Percentiles rank a stretch among this genome's conserved stretches.
Evolutionary conservation across 2,113 vertebrate genomes (phyloP).

Genomic region (Scomber colias): DNA sequence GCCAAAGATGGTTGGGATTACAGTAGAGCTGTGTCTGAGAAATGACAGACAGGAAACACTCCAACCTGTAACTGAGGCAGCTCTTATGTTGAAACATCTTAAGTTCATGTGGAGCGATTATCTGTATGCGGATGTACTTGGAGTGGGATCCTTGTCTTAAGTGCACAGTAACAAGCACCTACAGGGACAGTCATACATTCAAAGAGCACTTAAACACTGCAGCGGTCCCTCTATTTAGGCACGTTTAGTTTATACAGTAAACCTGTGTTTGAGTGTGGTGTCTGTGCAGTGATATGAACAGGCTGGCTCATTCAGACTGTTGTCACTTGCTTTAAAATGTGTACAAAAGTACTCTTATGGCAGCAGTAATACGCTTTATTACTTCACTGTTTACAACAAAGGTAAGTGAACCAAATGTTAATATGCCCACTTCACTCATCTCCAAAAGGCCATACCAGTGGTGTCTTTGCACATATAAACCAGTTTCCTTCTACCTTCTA

Average conservation of each 20-base stretch:
- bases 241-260: slow-evolving; percentile 23
- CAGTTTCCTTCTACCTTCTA: too few relatives aligned
- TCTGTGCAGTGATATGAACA: slow-evolving; percentile 36
- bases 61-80: slow-evolving; percentile 26
- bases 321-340: slow-evolving; percentile 19
- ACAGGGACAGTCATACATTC: slow-evolving; percentile 4
- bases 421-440: not conserved
- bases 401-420: slow-evolving; percentile 10
- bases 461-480: not conserved
- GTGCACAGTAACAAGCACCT: slow-evolving; percentile 65
- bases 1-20: slow-evolving; percentile 76
- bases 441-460: too few relatives aligned
- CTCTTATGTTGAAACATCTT: slow-evolving; percentile 45
- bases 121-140: slow-evolving; percentile 32
- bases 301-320: slow-evolving; percentile 9
- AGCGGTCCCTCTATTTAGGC: slow-evolving; percentile 46
- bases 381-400: not conserved
- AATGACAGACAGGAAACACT: slow-evolving; percentile 51
- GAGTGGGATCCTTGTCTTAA: slow-evolving; percentile 46
- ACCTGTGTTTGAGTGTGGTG: slow-evolving; percentile 23
- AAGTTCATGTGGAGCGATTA: slow-evolving; percentile 38
- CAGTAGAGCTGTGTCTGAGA: slow-evolving; percentile 42
- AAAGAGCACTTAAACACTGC: slow-evolving; percentile 54
- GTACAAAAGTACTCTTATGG: slow-evolving; percentile 5
- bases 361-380: not conserved